Conservation (phyloP, 2,888 invertebrate species). For the Sicus ferrugineus region DNA sequence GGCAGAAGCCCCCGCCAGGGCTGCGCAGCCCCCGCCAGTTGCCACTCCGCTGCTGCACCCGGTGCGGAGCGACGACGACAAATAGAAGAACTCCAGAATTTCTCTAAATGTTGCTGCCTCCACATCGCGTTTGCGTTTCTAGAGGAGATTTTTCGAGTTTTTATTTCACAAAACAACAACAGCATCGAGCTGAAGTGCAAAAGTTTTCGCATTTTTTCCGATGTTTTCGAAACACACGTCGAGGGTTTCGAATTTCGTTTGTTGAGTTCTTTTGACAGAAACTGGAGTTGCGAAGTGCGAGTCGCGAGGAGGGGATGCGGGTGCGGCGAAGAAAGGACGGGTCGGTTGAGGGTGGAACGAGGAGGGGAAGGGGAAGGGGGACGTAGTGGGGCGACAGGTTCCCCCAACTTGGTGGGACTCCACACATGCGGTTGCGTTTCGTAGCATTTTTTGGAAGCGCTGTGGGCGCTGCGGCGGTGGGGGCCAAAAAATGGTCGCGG, state of each 20-base stretch:
- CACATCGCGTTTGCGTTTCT: not conserved
- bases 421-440: too few relatives aligned
- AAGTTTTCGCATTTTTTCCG: constrained; percentile 13
- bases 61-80: not conserved
- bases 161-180: not conserved
- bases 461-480: not conserved
- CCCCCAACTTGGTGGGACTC: too few relatives aligned
- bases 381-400: too few relatives aligned
- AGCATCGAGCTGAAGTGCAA: not conserved
- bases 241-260: constrained; percentile 41
- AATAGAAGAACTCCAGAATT: not conserved
- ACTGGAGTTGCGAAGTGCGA: not conserved
- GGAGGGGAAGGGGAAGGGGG: not conserved
- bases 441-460: not conserved
- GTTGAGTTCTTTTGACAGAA: constrained; percentile 40
- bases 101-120: not conserved
- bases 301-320: not conserved
- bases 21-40: not conserved
- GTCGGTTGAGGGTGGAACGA: not conserved
- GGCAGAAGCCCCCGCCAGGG: not conserved
- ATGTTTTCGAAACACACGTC: constrained; percentile 7
- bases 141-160: not conserved
- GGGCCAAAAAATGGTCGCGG: not conserved
- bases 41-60: not conserved
- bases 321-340: not conserved